Conservation (phyloP, 1,140 invertebrate genomes). For the Pseudobourletiella spinata region DNA sequence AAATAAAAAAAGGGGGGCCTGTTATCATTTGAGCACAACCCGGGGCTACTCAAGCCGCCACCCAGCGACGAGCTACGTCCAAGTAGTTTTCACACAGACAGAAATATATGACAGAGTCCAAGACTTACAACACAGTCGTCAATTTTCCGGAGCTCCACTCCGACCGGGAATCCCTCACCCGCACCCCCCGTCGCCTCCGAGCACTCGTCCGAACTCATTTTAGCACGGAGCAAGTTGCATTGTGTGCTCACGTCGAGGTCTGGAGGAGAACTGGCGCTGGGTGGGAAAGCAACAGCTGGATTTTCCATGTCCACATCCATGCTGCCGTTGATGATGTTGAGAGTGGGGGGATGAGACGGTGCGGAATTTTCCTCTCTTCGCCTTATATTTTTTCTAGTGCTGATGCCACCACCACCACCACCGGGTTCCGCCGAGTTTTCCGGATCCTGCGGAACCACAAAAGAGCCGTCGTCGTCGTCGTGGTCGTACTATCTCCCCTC, state of each 20-base stretch:
- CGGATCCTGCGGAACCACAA: no score
- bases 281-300: neutral
- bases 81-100: neutral
- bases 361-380: no score
- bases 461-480: no score
- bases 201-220: no score
- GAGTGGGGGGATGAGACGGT: no score
- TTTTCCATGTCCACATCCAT: neutral
- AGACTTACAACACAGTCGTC: conserved; percentile 5
- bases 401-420: no score
- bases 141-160: neutral
- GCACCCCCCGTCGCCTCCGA: no score
- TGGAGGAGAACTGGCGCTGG: neutral
- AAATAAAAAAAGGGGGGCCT: conserved; percentile 36
- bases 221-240: neutral
- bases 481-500: no score
- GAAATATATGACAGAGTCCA: neutral
- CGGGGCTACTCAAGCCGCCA: neutral
- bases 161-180: neutral
- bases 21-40: neutral
- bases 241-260: neutral
- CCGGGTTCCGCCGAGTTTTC: no score
- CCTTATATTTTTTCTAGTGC: no score
- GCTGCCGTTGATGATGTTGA: no score
- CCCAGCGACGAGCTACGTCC: neutral